These are phyloP conservation scores for Ochropleura leucogaster DNA, from an alignment of 2,888 invertebrate species.

Conservation along the genomic window DNA sequence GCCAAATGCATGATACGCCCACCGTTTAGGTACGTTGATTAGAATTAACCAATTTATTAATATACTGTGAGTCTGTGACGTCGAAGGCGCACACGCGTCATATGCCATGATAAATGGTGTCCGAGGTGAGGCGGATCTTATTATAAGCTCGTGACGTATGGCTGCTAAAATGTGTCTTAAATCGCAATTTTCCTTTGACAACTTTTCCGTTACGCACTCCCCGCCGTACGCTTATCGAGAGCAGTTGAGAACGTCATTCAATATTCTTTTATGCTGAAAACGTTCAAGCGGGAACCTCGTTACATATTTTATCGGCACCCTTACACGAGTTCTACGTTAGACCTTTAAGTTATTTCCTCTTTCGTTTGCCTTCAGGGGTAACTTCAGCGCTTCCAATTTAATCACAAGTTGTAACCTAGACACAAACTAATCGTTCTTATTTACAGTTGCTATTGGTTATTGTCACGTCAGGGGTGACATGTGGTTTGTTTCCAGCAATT, in stretches of 20 bases:
- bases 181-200: constrained; percentile 67
- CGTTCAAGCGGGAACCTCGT: constrained; percentile 23
- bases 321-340: constrained; percentile 26
- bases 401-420: constrained; percentile 27
- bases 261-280: constrained; percentile 46
- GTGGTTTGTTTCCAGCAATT: constrained; percentile 33
- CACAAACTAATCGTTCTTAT: constrained; percentile 36
- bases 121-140: constrained; percentile 60
- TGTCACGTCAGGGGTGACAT: constrained; percentile 30
- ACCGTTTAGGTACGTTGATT: constrained; percentile 54
- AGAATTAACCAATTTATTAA: constrained; percentile 62
- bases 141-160: constrained; percentile 68
- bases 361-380: constrained; percentile 11
- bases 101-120: constrained; percentile 64
- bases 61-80: constrained; percentile 58
- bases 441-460: constrained; percentile 35
- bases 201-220: constrained; percentile 59
- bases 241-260: constrained; percentile 36
- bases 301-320: constrained; percentile 43
- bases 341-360: constrained; percentile 34
- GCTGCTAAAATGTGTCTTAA: constrained; percentile 60
- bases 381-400: constrained; percentile 29
- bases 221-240: constrained; percentile 27
- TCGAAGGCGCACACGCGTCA: constrained; percentile 61
- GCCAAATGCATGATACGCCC: constrained; percentile 62